Evolutionary conservation across 2,888 invertebrate species (phyloP).

Genomic region (Chrysomela aeneicollis): DNA sequence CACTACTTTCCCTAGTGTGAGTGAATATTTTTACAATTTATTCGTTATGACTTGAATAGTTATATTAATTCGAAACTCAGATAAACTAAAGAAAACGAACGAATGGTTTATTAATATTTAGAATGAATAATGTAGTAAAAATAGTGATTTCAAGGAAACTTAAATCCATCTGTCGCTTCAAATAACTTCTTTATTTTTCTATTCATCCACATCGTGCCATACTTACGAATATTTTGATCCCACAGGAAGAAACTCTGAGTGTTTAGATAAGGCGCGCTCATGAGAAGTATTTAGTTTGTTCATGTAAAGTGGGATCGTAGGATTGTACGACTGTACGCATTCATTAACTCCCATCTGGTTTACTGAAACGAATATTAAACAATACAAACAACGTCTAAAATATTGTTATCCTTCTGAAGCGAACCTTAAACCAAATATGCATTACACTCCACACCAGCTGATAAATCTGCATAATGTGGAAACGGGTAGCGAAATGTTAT

Average conservation of each 20-base stretch:
- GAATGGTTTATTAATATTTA: too few species aligned
- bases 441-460: slow-evolving; percentile 29
- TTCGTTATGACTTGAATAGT: too few species aligned
- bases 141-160: too few species aligned
- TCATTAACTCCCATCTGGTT: slow-evolving; percentile 53
- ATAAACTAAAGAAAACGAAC: too few species aligned
- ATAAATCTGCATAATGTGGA: slow-evolving; percentile 16
- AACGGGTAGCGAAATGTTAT: slow-evolving; percentile 19
- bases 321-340: slow-evolving; percentile 52
- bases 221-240: not conserved
- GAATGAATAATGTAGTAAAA: too few species aligned
- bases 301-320: slow-evolving; percentile 35
- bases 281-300: slow-evolving; percentile 34
- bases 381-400: slow-evolving; percentile 55
- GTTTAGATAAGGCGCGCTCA: slow-evolving; percentile 36
- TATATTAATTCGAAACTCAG: too few species aligned
- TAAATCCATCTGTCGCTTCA: too few species aligned
- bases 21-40: too few species aligned
- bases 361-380: slow-evolving; percentile 55
- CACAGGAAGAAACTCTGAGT: not conserved
- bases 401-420: slow-evolving; percentile 50
- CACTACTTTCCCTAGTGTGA: too few species aligned
- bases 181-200: too few species aligned
- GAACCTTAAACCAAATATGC: slow-evolving; percentile 44
- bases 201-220: too few species aligned